Percentiles rank a stretch among this genome's conserved stretches.
Evolutionary conservation across 2,113 vertebrate species (phyloP).

Genomic region (Hucho hucho): DNA sequence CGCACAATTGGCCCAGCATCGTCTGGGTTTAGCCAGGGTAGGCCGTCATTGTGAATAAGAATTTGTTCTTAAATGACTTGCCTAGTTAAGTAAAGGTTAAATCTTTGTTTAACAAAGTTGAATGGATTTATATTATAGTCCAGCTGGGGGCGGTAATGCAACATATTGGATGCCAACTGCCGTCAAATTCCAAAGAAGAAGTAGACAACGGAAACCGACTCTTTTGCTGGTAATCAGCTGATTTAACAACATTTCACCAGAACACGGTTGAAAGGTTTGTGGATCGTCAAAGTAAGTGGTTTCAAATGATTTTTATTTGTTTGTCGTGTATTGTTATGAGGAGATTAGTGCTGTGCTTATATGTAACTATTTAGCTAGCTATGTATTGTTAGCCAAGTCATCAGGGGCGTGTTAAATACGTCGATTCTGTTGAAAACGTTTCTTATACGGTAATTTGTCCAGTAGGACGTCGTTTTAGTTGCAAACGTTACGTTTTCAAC

Average conservation of each 20-base stretch:
- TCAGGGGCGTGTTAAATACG: no score
- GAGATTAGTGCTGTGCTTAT: neutral
- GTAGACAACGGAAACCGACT: no score
- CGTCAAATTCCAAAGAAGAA: no score
- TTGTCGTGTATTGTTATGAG: neutral
- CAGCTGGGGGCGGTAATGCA: no score
- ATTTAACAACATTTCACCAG: neutral
- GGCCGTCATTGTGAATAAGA: no score
- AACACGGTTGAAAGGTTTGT: neutral
- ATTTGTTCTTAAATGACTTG: no score
- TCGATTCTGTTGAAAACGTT: neutral
- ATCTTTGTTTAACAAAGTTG: no score
- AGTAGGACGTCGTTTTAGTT: neutral
- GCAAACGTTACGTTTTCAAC: neutral
- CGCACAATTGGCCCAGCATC: no score
- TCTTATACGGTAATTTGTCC: neutral
- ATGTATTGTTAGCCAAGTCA: neutral
- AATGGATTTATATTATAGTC: no score
- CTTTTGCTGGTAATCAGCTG: neutral
- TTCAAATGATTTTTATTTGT: neutral
- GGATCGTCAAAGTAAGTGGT: neutral
- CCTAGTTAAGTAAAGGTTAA: no score
- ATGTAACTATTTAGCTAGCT: neutral
- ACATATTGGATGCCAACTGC: no score
- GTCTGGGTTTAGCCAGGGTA: no score